These are phyloP conservation scores for Pemphigus obesinymphae DNA, from an alignment of 1,140 invertebrate genomes.

Conservation along the genomic window DNA sequence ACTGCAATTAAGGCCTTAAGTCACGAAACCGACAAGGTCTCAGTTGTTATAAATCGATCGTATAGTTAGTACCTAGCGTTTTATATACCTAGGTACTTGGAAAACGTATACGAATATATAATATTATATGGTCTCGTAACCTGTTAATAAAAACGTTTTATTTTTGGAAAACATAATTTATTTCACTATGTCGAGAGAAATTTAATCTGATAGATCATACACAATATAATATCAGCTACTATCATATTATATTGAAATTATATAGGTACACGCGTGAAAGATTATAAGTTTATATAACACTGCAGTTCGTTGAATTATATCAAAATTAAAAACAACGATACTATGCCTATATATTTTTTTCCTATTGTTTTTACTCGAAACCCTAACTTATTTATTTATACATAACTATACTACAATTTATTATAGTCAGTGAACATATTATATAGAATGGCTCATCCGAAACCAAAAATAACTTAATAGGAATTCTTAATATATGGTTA, in stretches of 20 bases:
- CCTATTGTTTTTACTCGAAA: neutral
- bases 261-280: neutral
- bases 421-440: neutral
- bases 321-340: neutral
- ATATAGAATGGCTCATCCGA: neutral
- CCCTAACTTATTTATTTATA: neutral
- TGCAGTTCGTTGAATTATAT: neutral
- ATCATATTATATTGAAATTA: neutral
- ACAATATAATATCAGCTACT: neutral
- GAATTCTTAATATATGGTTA: neutral
- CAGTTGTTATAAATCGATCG: slow-evolving; percentile 2
- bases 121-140: too few species aligned
- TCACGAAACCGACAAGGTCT: slow-evolving; percentile 15
- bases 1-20: neutral
- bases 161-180: neutral
- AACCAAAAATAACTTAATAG: neutral
- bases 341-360: neutral
- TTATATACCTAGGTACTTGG: too few species aligned
- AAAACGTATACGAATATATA: neutral
- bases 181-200: neutral
- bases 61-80: too few species aligned
- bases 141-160: neutral
- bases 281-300: neutral
- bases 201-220: neutral
- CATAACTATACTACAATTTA: neutral